Evolutionary conservation across 2,888 invertebrate genomes (phyloP), one percentile per base, ranked within the genome.

Genomic region (Fragum fragum): DNA sequence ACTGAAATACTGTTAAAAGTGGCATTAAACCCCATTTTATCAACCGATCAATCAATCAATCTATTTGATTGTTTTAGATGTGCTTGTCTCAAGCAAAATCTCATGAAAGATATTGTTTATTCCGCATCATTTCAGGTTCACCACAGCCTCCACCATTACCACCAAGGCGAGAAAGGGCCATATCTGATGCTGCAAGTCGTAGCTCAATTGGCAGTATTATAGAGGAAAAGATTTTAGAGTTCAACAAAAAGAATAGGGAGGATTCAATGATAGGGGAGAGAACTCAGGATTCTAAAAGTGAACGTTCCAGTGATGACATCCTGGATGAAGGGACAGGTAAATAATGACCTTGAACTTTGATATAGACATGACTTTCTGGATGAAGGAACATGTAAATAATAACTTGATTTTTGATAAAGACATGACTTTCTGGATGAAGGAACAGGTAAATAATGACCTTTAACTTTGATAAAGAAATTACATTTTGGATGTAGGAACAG

Each of bases 141-240:
- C 78, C 85, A 9, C 74, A 77, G 1, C 81, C 85, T 1, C 91
- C 91, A 14, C 91, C 91, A 0, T 83, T 90, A 14, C 91, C 91
- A 18, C 91, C 91, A 1, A 66, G 90, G 16, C 81, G 88, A 42
- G 90, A 90, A n/a, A 79, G 89, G 29, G 78, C 84, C 29, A 72
- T 80, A 32, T 90, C 89, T 0, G 83, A 87, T 42, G 76, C 78
- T n/a, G 75, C 82, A 21, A 83, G 79, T 52, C 79, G 89, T 11
- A 76, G 86, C 23, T 86, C 87, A 1, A 79, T 79, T 16, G 87
- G 83, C 3, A 87, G 83, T 23, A 57, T 84, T 1, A 53, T 86
- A n/a, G 87, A 85, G 2, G 88, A 88, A 1, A 55, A 57, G 18
- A 73, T 61, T 0, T 36, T 63, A 16, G 75, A 75, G 14, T 32